phyloP scores from a whole-genome alignment of 2,888 invertebrate species.

The Erpobdella octoculata region DNA sequence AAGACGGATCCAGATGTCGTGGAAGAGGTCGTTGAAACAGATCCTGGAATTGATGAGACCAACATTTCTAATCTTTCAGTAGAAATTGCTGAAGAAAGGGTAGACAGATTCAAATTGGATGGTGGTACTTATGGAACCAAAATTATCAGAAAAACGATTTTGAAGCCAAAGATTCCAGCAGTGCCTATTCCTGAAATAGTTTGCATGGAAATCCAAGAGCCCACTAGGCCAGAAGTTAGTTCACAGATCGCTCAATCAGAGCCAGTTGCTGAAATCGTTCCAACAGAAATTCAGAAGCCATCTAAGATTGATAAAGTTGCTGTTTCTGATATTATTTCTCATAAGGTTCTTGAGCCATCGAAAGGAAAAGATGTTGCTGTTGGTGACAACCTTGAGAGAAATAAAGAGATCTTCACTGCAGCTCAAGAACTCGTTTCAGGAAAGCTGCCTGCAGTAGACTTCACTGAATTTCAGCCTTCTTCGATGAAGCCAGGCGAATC shows the following conservation, averaged over 20 bases:
- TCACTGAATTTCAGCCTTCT: background rate
- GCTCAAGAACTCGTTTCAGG: background rate
- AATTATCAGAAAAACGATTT: background rate
- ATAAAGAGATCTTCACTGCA: background rate
- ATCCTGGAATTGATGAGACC: constrained; percentile 12
- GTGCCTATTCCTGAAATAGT: background rate
- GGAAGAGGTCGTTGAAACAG: constrained; percentile 16
- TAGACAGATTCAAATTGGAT: background rate
- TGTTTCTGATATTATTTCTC: background rate
- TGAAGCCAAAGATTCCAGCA: background rate
- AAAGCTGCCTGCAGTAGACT: background rate
- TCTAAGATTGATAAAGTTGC: background rate
- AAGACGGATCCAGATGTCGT: constrained; percentile 8
- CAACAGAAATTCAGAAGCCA: background rate
- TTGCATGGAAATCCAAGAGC: background rate
- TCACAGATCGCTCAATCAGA: no score
- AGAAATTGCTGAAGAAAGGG: background rate
- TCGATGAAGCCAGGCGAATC: background rate
- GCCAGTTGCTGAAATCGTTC: no score
- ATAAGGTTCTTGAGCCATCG: background rate
- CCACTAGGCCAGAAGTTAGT: no score
- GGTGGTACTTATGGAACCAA: background rate
- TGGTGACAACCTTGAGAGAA: background rate
- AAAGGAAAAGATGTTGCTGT: background rate
- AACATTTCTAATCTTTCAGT: background rate